These are phyloP conservation scores for Lacanobia oleracea DNA, from an alignment of 2,888 invertebrate species.

Conservation along the genomic window DNA sequence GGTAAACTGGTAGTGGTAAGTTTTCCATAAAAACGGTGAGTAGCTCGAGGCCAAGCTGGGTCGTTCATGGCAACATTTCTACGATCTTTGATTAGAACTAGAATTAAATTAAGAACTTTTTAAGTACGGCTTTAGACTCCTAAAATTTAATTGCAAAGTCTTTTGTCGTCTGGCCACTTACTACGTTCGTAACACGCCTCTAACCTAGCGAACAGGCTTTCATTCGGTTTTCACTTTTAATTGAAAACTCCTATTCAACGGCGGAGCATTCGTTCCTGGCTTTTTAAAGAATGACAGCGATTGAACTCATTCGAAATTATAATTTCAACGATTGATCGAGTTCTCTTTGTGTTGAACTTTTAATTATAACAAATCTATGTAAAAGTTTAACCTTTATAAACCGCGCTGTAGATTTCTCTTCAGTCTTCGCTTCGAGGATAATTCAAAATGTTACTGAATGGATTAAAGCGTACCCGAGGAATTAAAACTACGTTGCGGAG, in stretches of 20 bases:
- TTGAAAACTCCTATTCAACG: slow-evolving; percentile 72
- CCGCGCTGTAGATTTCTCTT: slow-evolving; percentile 21
- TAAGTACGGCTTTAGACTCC: slow-evolving; percentile 55
- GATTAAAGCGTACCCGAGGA: slow-evolving; percentile 29
- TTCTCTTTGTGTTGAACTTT: slow-evolving; percentile 53
- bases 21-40: too few species aligned
- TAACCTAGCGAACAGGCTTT: slow-evolving; percentile 68
- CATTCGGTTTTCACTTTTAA: slow-evolving; percentile 70
- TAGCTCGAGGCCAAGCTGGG: too few species aligned
- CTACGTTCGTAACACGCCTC: slow-evolving; percentile 55
- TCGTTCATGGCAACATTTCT: not conserved
- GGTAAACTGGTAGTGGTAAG: too few species aligned
- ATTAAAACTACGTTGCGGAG: slow-evolving; percentile 26
- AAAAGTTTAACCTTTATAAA: slow-evolving; percentile 42
- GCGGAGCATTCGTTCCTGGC: slow-evolving; percentile 57
- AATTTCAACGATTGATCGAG: slow-evolving; percentile 62
- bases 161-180: slow-evolving; percentile 69
- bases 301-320: slow-evolving; percentile 68
- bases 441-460: slow-evolving; percentile 31
- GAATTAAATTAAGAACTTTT: slow-evolving; percentile 57
- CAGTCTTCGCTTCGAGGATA: slow-evolving; percentile 22
- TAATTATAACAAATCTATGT: slow-evolving; percentile 56
- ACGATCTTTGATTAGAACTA: slow-evolving; percentile 51
- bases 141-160: slow-evolving; percentile 74
- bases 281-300: slow-evolving; percentile 68